phyloP scores from a whole-genome alignment of 2,888 invertebrate species.

The Folsomia candida region DNA sequence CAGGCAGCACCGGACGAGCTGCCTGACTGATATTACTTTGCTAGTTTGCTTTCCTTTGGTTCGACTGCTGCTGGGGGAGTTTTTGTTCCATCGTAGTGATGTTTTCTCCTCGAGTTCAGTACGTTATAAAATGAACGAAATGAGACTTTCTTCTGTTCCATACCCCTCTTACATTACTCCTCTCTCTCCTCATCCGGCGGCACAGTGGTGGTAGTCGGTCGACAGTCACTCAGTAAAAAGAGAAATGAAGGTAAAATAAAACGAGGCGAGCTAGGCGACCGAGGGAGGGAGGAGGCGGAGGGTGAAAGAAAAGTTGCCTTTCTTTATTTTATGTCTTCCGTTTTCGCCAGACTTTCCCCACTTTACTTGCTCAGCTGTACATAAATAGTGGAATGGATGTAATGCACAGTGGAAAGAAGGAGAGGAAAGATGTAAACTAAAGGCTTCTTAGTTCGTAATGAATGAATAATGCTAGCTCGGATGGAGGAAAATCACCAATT shows the following conservation, averaged over 20 bases:
- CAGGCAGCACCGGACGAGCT: not conserved
- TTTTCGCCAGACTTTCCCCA: not conserved
- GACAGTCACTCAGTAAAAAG: not conserved
- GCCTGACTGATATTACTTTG: conserved; percentile 21
- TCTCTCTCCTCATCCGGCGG: not conserved
- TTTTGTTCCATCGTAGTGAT: not conserved
- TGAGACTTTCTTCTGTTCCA: not conserved
- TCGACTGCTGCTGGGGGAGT: conserved; percentile 6
- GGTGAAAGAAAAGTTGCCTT: not conserved
- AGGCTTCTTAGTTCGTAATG: not conserved
- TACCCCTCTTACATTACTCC: not conserved
- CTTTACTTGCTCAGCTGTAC: not conserved
- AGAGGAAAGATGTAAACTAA: not conserved
- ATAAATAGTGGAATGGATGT: not conserved
- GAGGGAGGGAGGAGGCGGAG: not conserved
- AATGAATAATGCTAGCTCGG: not conserved
- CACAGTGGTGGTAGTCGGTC: not conserved
- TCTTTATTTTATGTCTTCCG: not conserved
- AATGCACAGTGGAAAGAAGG: not conserved
- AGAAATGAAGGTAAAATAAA: not conserved
- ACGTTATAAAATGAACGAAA: not conserved
- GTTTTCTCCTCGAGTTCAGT: not conserved
- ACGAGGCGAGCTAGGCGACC: not conserved
- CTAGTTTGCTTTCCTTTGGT: conserved; percentile 31
- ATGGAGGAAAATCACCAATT: too few species aligned